These are phyloP conservation scores for Pterostichus niger DNA, from an alignment of 2,888 invertebrate genomes.

Conservation along the genomic window DNA sequence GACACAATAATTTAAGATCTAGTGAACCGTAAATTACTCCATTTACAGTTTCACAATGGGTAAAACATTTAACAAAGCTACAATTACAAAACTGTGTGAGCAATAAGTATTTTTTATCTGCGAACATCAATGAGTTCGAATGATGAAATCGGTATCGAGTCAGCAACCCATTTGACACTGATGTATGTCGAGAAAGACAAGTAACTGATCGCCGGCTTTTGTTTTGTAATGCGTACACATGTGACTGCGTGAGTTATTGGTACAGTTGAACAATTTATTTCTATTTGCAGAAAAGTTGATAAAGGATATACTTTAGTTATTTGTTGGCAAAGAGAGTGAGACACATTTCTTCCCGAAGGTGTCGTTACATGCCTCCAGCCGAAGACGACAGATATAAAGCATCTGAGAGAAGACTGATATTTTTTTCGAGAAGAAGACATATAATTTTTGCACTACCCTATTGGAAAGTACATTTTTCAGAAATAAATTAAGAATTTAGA, in stretches of 20 bases:
- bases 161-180: conserved; percentile 48
- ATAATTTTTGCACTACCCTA: too few species aligned
- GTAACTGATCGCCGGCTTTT: background rate
- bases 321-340: too few species aligned
- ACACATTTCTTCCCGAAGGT: too few species aligned
- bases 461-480: too few species aligned
- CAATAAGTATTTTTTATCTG: conserved; percentile 38
- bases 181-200: conserved; percentile 10
- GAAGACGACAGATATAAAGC: too few species aligned
- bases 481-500: too few species aligned
- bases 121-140: background rate
- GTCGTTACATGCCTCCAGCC: too few species aligned
- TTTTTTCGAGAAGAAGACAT: too few species aligned
- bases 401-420: too few species aligned
- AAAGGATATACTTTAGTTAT: too few species aligned
- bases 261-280: background rate
- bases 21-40: conserved; percentile 44
- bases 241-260: background rate
- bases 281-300: too few species aligned
- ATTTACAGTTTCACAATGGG: conserved; percentile 32
- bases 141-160: conserved; percentile 17
- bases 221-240: conserved; percentile 14
- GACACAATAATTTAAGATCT: conserved; percentile 13
- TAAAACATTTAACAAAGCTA: conserved; percentile 30
- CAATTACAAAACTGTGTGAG: conserved; percentile 47